Conservation (phyloP, 2,797 vertebrate genomes). For the Myotis findleyi region DNA sequence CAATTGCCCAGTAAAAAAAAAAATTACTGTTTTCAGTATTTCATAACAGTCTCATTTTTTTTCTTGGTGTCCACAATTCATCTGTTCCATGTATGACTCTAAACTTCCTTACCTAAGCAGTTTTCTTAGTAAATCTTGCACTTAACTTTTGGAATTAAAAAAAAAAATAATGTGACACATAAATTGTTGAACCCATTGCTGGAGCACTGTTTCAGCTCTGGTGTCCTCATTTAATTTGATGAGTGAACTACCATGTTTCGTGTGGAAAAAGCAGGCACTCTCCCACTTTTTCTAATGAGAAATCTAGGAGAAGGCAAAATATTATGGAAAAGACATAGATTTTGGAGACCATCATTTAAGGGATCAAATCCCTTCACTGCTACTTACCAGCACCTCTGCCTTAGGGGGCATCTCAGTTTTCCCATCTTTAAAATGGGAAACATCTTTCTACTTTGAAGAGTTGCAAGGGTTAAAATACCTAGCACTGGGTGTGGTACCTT, state of each 20-base stretch:
- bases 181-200: not conserved
- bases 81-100: not conserved
- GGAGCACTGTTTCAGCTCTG: not conserved
- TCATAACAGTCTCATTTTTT: not conserved
- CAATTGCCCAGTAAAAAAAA: not conserved
- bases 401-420: not conserved
- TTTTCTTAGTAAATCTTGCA: conserved; percentile 24
- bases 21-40: not conserved
- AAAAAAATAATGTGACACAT: not conserved
- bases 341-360: not conserved
- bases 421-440: conserved; percentile 28
- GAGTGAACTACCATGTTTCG: not conserved
- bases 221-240: conserved; percentile 5
- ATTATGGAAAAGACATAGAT: not conserved
- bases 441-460: not conserved
- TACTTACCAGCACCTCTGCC: not conserved
- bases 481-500: not conserved
- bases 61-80: not conserved
- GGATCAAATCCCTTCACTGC: not conserved
- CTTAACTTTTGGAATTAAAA: conserved; percentile 29
- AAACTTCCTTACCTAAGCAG: not conserved
- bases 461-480: not conserved
- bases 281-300: not conserved
- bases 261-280: not conserved
- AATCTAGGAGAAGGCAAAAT: not conserved